Conservation (phyloP, 1,140 invertebrate genomes). For the Pristionchus pacificus region DNA sequence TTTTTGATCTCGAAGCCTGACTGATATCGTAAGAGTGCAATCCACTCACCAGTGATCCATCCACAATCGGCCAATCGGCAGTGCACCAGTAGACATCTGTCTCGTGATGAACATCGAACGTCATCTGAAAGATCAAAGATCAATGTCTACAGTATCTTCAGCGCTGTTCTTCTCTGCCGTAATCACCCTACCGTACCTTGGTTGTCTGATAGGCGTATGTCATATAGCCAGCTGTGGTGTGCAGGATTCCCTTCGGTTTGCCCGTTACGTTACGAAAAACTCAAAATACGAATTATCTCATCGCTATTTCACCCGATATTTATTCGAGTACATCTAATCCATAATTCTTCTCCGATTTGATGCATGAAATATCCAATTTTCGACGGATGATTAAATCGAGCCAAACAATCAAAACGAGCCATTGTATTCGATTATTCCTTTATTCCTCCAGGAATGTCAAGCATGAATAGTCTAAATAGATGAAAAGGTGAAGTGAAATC, state of each 20-base stretch:
- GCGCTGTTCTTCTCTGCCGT: background rate
- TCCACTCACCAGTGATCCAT: conserved; percentile 74
- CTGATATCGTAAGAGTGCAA: too few relatives aligned
- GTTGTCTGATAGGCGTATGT: conserved; percentile 69
- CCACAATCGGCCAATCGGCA: conserved; percentile 95
- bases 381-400: too few relatives aligned
- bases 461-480: too few relatives aligned
- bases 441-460: too few relatives aligned
- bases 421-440: too few relatives aligned
- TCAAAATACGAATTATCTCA: conserved; percentile 53
- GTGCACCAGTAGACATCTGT: conserved; percentile 93
- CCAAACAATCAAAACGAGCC: too few relatives aligned
- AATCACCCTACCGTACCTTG: conserved; percentile 12
- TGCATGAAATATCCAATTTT: too few relatives aligned
- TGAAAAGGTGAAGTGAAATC: too few relatives aligned
- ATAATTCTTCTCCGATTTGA: too few relatives aligned
- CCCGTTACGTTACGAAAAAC: conserved; percentile 94
- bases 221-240: conserved; percentile 88
- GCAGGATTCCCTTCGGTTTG: conserved; percentile 94
- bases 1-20: too few relatives aligned
- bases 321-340: too few relatives aligned
- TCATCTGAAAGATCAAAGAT: conserved; percentile 65
- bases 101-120: conserved; percentile 81
- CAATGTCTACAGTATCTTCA: background rate
- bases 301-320: too few relatives aligned